Evolutionary conservation across 2,113 vertebrate genomes (phyloP).

Genomic region (Myiozetetes cayanensis): DNA sequence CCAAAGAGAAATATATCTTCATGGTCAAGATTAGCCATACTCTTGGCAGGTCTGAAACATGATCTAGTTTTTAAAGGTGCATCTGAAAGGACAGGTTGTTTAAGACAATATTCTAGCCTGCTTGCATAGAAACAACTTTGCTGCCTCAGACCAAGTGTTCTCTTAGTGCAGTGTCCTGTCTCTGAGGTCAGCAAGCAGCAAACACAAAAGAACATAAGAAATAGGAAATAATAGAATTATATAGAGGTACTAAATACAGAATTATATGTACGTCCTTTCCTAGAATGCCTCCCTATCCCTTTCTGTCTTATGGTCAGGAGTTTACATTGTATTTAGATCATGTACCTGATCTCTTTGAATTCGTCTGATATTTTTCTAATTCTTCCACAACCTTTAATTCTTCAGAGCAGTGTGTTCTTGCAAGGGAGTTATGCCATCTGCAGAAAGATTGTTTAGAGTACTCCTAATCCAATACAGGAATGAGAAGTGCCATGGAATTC

Average conservation of each 20-base stretch:
- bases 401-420: neutral
- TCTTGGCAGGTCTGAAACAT: neutral
- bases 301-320: neutral
- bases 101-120: neutral
- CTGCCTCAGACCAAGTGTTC: neutral
- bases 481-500: neutral
- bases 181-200: neutral
- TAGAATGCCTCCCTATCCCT: neutral
- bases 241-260: neutral
- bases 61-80: neutral
- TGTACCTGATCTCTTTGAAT: neutral
- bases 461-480: neutral
- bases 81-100: neutral
- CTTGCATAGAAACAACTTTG: neutral
- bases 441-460: neutral
- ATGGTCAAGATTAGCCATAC: neutral
- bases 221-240: neutral
- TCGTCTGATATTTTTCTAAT: neutral
- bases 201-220: neutral
- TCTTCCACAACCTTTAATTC: neutral
- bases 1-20: conserved; percentile 10
- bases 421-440: neutral
- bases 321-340: neutral
- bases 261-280: neutral
- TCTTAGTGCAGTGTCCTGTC: neutral